Percentiles rank a stretch among this genome's conserved stretches.
Evolutionary conservation across 1,140 invertebrate species (phyloP).

Genomic region (Drosophila arawakana): DNA sequence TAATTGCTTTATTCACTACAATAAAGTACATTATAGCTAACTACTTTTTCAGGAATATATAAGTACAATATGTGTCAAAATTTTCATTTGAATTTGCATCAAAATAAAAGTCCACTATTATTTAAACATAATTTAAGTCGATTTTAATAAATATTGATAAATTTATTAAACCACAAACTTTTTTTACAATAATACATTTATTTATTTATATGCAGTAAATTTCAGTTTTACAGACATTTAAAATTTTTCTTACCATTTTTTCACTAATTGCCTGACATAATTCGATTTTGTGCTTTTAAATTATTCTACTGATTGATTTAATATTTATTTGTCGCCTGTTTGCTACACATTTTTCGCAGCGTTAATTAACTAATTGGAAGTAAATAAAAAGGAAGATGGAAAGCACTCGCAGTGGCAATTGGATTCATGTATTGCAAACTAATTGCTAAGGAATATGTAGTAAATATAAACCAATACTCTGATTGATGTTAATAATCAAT

Average conservation of each 20-base stretch:
- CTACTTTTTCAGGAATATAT: too few relatives aligned
- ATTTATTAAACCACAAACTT: too few relatives aligned
- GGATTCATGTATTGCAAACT: slow-evolving; percentile 42
- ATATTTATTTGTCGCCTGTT: slow-evolving; percentile 16
- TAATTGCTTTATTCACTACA: too few relatives aligned
- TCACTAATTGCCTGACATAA: background rate
- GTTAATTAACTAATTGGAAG: slow-evolving; percentile 76
- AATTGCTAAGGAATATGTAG: slow-evolving; percentile 45
- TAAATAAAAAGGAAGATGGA: background rate
- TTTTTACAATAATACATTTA: too few relatives aligned
- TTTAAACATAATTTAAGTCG: too few relatives aligned
- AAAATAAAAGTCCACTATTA: too few relatives aligned
- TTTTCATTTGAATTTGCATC: too few relatives aligned
- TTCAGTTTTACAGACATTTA: background rate
- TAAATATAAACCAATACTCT: slow-evolving; percentile 56
- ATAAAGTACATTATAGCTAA: too few relatives aligned
- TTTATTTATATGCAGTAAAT: background rate
- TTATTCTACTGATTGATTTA: slow-evolving; percentile 18
- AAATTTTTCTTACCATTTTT: background rate
- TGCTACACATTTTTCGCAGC: slow-evolving; percentile 32
- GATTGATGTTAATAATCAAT: slow-evolving; percentile 68
- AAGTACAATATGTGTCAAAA: too few relatives aligned
- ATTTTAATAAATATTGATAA: too few relatives aligned
- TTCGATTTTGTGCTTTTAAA: slow-evolving; percentile 15
- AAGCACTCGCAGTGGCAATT: slow-evolving; percentile 50